Base-by-base conservation (phyloP, 2,888 invertebrate species). In the Tinea pellionella region DNA sequence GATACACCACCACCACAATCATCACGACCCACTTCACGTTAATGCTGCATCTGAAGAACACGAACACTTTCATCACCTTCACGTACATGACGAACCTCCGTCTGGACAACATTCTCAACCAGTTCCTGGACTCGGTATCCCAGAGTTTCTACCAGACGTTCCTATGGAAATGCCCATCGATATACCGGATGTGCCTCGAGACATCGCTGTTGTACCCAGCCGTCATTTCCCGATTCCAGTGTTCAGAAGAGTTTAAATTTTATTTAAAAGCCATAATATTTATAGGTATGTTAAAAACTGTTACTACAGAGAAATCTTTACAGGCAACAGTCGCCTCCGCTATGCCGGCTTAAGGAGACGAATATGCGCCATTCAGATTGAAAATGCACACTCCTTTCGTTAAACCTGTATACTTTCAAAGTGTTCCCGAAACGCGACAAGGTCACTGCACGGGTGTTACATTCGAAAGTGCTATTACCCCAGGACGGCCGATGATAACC, bases 1-100 rank as follows among this genome's bases (percentile, higher is more conserved):
- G 0, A 82, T 92, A 42, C 90, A 91, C 56, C 90, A 90, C 63
- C 82, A 89, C 63, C 84, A 89, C 66, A 75, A 75, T 0, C 76
- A 81, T 61, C 81, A 76, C 63, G 83, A 81, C 2, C 60, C 29
- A 13, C 72, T 70, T 29, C 75, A 75, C 62, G 68, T 62, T 0
- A 64, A 69, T 2, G 66, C 77, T 0, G 73, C 79, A 0, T 62
- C 72, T 0, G 87, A 88, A 37, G 85, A 85, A 55, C 88, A 89
- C 65, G 88, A 88, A 62, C 89, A 89, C 62, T 83, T 83, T 69
- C 88, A 88, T 64, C 84, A 88, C 63, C 72, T 88, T 75, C 82
- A 86, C 59, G 65, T 81, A 12, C 77, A 78, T 19, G 83, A 84
- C 0, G 79, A 82, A 1, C 68, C 69, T 0, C 65, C 68, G 0